phyloP scores from a whole-genome alignment of 2,888 invertebrate genomes.

The Mystacides longicornis region DNA sequence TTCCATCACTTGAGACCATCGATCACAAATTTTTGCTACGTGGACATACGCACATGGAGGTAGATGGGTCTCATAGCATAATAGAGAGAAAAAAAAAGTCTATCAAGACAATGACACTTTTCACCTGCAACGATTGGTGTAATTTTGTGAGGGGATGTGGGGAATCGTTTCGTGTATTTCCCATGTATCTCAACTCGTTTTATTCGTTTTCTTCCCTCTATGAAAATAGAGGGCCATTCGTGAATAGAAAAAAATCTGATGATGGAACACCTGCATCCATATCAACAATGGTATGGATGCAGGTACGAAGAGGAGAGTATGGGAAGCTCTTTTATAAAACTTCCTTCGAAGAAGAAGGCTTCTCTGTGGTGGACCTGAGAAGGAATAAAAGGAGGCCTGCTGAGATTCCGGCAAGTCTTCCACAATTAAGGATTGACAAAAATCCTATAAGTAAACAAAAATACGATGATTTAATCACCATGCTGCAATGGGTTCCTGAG shows the following conservation, averaged over 20 bases:
- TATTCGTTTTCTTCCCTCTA: conserved; percentile 4
- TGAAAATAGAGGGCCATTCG: conserved; percentile 8
- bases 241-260: conserved; percentile 1
- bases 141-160: conserved; percentile 4
- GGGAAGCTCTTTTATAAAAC: conserved; percentile 5
- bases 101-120: not conserved
- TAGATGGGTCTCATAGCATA: conserved; percentile 3
- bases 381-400: conserved; percentile 4
- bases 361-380: not conserved
- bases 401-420: conserved; percentile 1
- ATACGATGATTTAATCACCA: conserved; percentile 1
- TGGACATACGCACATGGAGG: conserved; percentile 7
- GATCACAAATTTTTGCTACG: not conserved
- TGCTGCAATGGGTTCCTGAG: conserved; percentile 6
- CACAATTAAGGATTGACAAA: not conserved
- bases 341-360: not conserved
- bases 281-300: conserved; percentile 10
- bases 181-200: not conserved
- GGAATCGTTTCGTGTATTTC: conserved; percentile 1
- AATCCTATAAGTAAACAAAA: not conserved
- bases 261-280: not conserved
- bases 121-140: conserved; percentile 9
- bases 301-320: conserved; percentile 8
- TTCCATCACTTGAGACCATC: not conserved
- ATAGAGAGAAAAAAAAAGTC: conserved; percentile 4